A percentile compares a stretch with the other conserved stretches of the same genome.
phyloP scores from a whole-genome alignment of 2,888 invertebrate species.

The Brachyopa scutellaris region DNA sequence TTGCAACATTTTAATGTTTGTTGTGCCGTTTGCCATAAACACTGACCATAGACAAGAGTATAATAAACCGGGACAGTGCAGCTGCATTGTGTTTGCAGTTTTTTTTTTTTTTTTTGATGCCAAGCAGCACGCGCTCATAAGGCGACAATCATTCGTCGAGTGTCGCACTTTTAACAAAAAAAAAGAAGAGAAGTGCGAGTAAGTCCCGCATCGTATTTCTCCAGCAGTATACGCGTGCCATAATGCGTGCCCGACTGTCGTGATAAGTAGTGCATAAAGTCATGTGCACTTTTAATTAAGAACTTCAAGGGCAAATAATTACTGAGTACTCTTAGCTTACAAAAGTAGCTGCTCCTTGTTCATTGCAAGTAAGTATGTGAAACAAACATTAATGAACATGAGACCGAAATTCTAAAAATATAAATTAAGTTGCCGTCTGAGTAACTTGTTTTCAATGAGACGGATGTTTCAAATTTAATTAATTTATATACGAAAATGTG shows the following conservation, averaged over 20 bases:
- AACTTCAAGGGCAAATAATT: conserved; percentile 63
- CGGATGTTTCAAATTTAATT: too few species aligned
- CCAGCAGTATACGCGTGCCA: conserved; percentile 63
- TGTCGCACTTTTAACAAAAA: conserved; percentile 35
- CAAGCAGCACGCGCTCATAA: conserved; percentile 56
- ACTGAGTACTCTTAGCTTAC: conserved; percentile 27
- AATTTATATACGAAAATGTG: too few species aligned
- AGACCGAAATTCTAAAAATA: conserved; percentile 51
- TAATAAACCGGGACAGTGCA: conserved; percentile 57
- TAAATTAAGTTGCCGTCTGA: conserved; percentile 11
- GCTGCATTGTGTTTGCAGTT: conserved; percentile 42
- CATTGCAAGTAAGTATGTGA: conserved; percentile 22
- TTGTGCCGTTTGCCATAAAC: conserved; percentile 45
- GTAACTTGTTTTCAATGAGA: conserved; percentile 2
- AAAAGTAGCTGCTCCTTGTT: neutral
- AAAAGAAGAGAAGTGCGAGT: neutral
- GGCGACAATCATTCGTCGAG: conserved; percentile 60
- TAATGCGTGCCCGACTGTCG: conserved; percentile 68
- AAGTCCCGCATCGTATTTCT: conserved; percentile 37
- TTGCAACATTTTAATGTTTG: conserved; percentile 61
- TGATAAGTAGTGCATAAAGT: conserved; percentile 68
- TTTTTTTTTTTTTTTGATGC: neutral
- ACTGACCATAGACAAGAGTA: conserved; percentile 64
- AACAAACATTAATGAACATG: conserved; percentile 37
- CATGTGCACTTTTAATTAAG: conserved; percentile 66